Conservation (phyloP, 2,888 invertebrate species). For the Xanthorhoe designata region DNA sequence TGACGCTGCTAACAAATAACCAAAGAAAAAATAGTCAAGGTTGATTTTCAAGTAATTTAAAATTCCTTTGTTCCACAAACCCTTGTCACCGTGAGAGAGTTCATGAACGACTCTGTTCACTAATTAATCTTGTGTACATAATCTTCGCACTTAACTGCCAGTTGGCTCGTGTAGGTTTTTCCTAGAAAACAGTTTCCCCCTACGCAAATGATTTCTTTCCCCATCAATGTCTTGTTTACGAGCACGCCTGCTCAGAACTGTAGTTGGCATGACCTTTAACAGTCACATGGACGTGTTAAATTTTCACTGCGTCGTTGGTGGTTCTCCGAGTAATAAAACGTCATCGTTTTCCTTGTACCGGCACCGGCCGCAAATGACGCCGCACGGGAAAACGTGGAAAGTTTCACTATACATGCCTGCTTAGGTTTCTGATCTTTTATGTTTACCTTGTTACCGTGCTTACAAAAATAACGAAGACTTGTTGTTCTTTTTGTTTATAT, state of each 20-base stretch:
- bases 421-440: conserved; percentile 24
- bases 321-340: conserved; percentile 57
- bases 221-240: conserved; percentile 48
- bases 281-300: conserved; percentile 55
- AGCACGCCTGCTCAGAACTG: conserved; percentile 37
- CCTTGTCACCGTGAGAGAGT: conserved; percentile 38
- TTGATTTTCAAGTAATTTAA: conserved; percentile 34
- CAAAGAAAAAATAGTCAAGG: conserved; percentile 39
- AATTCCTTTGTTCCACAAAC: conserved; percentile 41
- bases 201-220: conserved; percentile 50
- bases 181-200: conserved; percentile 48
- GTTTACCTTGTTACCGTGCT: conserved; percentile 27
- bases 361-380: conserved; percentile 52
- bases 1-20: conserved; percentile 17
- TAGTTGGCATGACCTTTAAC: conserved; percentile 52
- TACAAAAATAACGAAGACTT: neutral
- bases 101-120: conserved; percentile 2
- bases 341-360: conserved; percentile 55
- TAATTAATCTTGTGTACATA: conserved; percentile 11
- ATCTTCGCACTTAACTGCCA: neutral
- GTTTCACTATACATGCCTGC: conserved; percentile 40
- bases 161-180: conserved; percentile 28
- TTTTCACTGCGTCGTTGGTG: conserved; percentile 60
- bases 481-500: conserved; percentile 13
- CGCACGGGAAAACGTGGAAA: conserved; percentile 50